Evolutionary conservation across 2,797 vertebrate species (phyloP).

Genomic region (Anolis apletophallus): DNA sequence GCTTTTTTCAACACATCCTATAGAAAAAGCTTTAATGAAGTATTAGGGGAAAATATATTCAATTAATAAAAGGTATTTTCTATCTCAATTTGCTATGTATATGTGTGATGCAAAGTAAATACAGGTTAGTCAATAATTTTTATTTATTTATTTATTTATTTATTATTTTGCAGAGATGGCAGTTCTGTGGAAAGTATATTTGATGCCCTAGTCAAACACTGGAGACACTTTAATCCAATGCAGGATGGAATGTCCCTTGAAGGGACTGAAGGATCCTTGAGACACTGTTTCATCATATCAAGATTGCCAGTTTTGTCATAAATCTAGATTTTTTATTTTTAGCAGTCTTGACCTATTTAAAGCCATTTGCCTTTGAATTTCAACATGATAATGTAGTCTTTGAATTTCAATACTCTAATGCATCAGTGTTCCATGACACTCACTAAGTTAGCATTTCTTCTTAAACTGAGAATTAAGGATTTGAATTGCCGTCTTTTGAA

Average conservation of each 20-base stretch:
- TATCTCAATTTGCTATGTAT: neutral
- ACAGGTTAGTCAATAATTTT: no score
- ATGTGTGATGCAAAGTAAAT: neutral
- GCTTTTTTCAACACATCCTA: slow-evolving; percentile 3
- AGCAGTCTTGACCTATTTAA: neutral
- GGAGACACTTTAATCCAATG: no score
- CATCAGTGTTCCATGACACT: neutral
- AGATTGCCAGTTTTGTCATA: no score
- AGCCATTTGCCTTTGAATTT: neutral
- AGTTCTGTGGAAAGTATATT: no score
- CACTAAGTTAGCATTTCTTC: neutral
- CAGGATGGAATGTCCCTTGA: no score
- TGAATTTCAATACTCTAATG: no score
- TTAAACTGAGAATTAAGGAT: neutral
- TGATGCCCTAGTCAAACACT: no score
- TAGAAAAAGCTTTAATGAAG: neutral
- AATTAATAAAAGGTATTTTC: neutral
- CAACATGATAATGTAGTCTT: neutral
- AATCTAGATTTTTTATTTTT: neutral
- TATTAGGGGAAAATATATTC: neutral
- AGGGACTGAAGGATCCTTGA: no score
- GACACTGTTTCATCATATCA: no score
- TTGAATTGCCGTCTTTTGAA: neutral
- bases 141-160: no score
- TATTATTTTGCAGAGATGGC: no score